Evolutionary conservation across 2,888 invertebrate genomes (phyloP).

Genomic region (Plagiodera versicolora): DNA sequence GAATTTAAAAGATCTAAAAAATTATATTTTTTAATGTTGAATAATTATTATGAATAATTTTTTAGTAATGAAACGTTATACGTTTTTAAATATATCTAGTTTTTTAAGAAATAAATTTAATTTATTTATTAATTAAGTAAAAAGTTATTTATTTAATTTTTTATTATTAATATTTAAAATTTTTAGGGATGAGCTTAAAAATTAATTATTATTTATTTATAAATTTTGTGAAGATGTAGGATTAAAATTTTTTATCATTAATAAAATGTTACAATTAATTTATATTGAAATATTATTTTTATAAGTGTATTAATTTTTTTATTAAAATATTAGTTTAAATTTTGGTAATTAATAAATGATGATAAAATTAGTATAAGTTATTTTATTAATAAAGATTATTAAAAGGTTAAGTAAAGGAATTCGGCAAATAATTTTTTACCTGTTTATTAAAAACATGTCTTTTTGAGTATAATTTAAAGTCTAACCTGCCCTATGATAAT

Average conservation of each 20-base stretch:
- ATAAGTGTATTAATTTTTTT: constrained; percentile 52
- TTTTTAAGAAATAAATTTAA: constrained; percentile 62
- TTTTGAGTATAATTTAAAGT: constrained; percentile 62
- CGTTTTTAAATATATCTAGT: constrained; percentile 70
- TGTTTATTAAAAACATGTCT: constrained; percentile 81
- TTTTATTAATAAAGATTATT: constrained; percentile 42
- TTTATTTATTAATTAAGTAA: constrained; percentile 13
- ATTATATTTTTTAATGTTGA: constrained; percentile 61
- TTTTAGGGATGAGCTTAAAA: constrained; percentile 29
- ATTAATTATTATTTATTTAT: constrained; percentile 20
- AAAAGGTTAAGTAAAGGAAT: constrained; percentile 60
- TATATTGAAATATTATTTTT: constrained; percentile 56
- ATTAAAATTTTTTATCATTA: constrained; percentile 63
- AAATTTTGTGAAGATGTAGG: constrained; percentile 56
- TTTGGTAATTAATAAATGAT: constrained; percentile 56
- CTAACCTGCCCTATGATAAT: constrained; percentile 71
- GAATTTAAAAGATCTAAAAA: constrained; percentile 67
- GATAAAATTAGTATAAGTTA: constrained; percentile 62
- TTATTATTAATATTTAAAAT: constrained; percentile 7
- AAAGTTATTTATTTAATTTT: neutral
- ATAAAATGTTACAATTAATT: constrained; percentile 54
- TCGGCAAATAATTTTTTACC: constrained; percentile 67
- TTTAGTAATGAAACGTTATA: constrained; percentile 66
- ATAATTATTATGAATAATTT: constrained; percentile 68
- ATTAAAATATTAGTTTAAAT: constrained; percentile 55